These are phyloP conservation scores for Drosophila mayri DNA, from an alignment of 1,140 invertebrate species.

Conservation along the genomic window DNA sequence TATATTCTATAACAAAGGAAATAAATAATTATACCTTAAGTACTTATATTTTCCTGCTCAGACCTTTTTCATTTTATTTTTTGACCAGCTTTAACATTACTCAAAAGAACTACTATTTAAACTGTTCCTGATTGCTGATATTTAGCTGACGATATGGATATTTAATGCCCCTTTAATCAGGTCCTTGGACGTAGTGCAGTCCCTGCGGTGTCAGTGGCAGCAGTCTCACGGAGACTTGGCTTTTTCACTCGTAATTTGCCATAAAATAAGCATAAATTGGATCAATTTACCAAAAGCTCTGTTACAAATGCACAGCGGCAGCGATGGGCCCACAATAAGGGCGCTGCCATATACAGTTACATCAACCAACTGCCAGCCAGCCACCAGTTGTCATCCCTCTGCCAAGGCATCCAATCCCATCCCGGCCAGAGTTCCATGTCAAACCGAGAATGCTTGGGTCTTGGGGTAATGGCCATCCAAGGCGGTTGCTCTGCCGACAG, in stretches of 20 bases:
- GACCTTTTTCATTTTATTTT: not conserved
- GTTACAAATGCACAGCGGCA: conserved; percentile 69
- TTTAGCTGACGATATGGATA: conserved; percentile 47
- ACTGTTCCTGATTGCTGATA: conserved; percentile 7
- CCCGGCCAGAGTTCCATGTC: conserved; percentile 43
- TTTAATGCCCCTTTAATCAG: conserved; percentile 38
- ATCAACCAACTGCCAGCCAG: conserved; percentile 29
- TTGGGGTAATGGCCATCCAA: conserved; percentile 68
- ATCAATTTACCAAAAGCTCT: conserved; percentile 79
- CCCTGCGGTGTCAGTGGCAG: conserved; percentile 29
- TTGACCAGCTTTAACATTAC: not conserved
- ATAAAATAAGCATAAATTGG: conserved; percentile 83
- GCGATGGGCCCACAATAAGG: conserved; percentile 28
- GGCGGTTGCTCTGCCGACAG: conserved; percentile 46
- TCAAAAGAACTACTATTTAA: not conserved
- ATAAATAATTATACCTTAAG: no score
- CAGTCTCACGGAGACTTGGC: conserved; percentile 33
- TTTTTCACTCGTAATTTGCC: conserved; percentile 73
- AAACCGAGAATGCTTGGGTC: conserved; percentile 32
- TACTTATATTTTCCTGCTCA: not conserved
- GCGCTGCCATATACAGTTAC: conserved; percentile 38
- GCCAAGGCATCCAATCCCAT: conserved; percentile 20
- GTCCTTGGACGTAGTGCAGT: conserved; percentile 13
- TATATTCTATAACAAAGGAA: no score
- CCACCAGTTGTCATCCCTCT: conserved; percentile 30